phyloP scores from a whole-genome alignment of 2,888 invertebrate genomes.

The Syrista parreyssii region DNA sequence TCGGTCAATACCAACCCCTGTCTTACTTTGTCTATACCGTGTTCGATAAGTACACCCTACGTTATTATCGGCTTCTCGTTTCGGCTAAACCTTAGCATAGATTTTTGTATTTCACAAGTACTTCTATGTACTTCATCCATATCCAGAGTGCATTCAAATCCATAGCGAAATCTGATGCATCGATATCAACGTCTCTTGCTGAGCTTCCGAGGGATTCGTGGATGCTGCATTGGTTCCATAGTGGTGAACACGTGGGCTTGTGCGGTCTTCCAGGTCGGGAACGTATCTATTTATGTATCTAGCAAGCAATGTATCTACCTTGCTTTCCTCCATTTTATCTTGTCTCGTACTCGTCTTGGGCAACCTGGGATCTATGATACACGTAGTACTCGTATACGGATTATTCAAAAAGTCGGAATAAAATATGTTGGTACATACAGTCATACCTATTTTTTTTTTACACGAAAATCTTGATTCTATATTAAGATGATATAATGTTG shows the following conservation, averaged over 20 bases:
- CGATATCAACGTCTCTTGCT: neutral
- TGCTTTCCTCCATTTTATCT: neutral
- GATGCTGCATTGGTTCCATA: neutral
- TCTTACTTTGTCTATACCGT: neutral
- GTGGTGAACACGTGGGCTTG: neutral
- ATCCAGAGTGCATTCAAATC: neutral
- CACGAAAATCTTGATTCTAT: neutral
- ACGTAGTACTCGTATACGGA: neutral
- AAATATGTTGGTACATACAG: neutral
- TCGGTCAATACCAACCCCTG: neutral
- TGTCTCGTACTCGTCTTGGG: neutral
- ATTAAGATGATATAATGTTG: neutral
- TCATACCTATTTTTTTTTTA: neutral
- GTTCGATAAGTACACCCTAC: neutral
- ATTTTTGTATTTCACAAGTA: neutral
- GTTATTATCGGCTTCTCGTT: neutral
- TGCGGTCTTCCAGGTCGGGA: neutral
- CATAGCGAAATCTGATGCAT: neutral
- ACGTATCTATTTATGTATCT: neutral
- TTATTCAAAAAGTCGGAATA: neutral
- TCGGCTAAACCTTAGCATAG: neutral
- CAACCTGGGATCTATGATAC: neutral
- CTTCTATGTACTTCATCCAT: neutral
- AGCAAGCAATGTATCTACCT: neutral
- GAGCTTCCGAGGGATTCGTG: neutral